Base-by-base conservation (phyloP, 2,888 invertebrate genomes). In the Amitus sp. region DNA sequence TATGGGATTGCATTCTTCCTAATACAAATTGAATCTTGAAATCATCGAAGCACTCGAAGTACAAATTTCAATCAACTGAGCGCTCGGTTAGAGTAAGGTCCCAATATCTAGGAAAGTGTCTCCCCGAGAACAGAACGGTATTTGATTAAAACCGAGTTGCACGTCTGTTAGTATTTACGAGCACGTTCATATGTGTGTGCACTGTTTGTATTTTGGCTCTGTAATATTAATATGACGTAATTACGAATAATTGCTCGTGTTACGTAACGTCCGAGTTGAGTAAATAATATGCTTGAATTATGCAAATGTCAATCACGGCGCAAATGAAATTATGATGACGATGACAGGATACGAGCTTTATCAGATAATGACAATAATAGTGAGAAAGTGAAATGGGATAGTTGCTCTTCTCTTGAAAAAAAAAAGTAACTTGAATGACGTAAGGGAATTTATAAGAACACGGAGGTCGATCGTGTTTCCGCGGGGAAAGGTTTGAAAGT, bases 61-160 rank as follows among this genome's bases (percentile, higher is more conserved):
- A n/a, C n/a, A n/a, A n/a, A n/a, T n/a, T 59, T 55, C 63, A 63
- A 63, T 63, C 59, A 59, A 63, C 58, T 59, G 58, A 59, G 56
- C 59, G n/a, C n/a, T n/a, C n/a, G n/a, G n/a, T n/a, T n/a, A n/a
- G n/a, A n/a, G n/a, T n/a, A n/a, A n/a, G n/a, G n/a, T n/a, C n/a
- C n/a, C n/a, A n/a, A n/a, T n/a, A n/a, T n/a, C n/a, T n/a, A n/a
- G n/a, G n/a, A n/a, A n/a, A n/a, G n/a, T n/a, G n/a, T n/a, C n/a
- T n/a, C n/a, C n/a, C n/a, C n/a, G n/a, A n/a, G n/a, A n/a, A n/a
- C n/a, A n/a, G n/a, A n/a, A n/a, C n/a, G n/a, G n/a, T n/a, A n/a
- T n/a, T n/a, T n/a, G n/a, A n/a, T n/a, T n/a, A n/a, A n/a, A n/a
- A n/a, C n/a, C n/a, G n/a, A n/a, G n/a, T n/a, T n/a, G n/a, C n/a